phyloP scores from a whole-genome alignment of 2,888 invertebrate species.

The Euphydryas editha region DNA sequence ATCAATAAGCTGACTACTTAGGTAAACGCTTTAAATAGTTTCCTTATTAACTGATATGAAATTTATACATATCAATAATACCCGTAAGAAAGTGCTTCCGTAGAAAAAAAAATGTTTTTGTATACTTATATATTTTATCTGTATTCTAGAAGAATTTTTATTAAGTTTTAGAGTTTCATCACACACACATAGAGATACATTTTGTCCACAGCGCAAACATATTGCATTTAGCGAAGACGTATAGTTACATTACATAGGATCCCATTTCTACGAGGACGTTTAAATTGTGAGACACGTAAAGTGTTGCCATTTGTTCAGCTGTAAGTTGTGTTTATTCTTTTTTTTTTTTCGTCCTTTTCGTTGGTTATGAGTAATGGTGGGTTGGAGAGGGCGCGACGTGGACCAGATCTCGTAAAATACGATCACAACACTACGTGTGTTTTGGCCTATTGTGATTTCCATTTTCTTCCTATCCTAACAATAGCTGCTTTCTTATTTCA shows the following conservation, averaged over 20 bases:
- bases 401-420: constrained; percentile 61
- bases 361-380: constrained; percentile 72
- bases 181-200: neutral
- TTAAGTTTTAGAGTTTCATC: neutral
- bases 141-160: neutral
- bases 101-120: too few species aligned
- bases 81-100: too few species aligned
- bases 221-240: constrained; percentile 67
- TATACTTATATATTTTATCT: too few species aligned
- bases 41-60: too few species aligned
- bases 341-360: constrained; percentile 62
- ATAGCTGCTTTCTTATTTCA: neutral
- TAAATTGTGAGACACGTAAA: constrained; percentile 76
- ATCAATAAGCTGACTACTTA: too few species aligned
- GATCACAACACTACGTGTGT: constrained; percentile 58
- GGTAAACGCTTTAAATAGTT: too few species aligned
- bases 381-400: constrained; percentile 60
- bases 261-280: constrained; percentile 67
- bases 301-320: constrained; percentile 74
- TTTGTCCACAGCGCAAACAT: constrained; percentile 40
- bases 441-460: constrained; percentile 55
- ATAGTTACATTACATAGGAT: constrained; percentile 72
- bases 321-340: constrained; percentile 74
- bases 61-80: too few species aligned
- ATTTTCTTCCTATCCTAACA: constrained; percentile 15